Percentiles rank a stretch among this genome's conserved stretches.
These are phyloP conservation scores for Mola mola DNA, from an alignment of 2,113 vertebrate species.

Conservation along the genomic window DNA sequence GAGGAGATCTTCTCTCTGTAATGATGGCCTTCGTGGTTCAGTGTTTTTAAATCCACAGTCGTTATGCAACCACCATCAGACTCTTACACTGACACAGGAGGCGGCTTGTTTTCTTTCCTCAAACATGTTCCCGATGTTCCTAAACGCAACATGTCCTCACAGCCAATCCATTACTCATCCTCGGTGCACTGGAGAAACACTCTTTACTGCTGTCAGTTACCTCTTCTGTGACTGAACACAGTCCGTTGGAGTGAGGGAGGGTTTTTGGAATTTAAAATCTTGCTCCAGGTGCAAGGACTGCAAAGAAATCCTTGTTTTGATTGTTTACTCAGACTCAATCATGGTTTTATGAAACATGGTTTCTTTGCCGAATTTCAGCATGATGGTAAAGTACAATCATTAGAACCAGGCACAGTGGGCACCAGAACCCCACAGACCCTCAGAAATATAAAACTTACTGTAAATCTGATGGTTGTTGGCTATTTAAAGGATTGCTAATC, in stretches of 20 bases:
- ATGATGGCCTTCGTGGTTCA: no score
- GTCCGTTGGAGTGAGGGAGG: neutral
- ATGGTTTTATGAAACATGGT: neutral
- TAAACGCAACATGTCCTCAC: slow-evolving; percentile 33
- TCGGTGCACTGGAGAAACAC: neutral
- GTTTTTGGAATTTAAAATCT: neutral
- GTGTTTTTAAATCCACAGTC: slow-evolving; percentile 21
- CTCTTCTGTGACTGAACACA: neutral
- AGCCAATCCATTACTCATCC: slow-evolving; percentile 19
- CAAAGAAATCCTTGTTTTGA: neutral
- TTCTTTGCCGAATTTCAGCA: neutral
- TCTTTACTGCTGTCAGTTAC: neutral
- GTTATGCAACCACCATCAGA: slow-evolving; percentile 23
- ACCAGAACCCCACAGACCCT: no score
- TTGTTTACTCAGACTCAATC: neutral
- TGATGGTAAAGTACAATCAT: neutral
- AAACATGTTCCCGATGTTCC: slow-evolving; percentile 38
- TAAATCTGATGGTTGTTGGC: no score
- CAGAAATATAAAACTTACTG: no score
- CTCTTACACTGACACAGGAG: slow-evolving; percentile 25
- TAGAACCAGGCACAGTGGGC: neutral
- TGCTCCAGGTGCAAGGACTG: neutral
- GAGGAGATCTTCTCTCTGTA: slow-evolving; percentile 12
- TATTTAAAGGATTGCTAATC: no score
- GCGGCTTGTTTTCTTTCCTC: slow-evolving; percentile 35